These are phyloP conservation scores for Boloria selene DNA, from an alignment of 2,888 invertebrate species.

Conservation along the genomic window DNA sequence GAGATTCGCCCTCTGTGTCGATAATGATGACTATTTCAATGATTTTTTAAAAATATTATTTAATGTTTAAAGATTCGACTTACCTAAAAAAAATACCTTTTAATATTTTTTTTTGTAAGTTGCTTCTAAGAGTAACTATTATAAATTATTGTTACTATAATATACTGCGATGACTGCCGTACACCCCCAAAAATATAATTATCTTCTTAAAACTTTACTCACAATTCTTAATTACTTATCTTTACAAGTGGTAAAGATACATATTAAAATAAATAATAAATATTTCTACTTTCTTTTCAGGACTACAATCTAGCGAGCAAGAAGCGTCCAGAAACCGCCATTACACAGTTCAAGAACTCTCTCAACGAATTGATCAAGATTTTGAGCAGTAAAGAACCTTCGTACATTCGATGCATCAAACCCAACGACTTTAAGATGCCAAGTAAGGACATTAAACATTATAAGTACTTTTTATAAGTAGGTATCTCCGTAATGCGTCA, in stretches of 20 bases:
- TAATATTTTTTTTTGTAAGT: no score
- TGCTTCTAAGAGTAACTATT: no score
- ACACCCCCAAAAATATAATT: no score
- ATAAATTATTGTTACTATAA: no score
- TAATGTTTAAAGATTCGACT: no score
- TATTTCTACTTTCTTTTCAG: constrained; percentile 55
- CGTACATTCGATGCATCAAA: constrained; percentile 96
- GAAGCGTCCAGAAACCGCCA: constrained; percentile 94
- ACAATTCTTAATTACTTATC: neutral
- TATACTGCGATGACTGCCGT: no score
- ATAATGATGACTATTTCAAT: no score
- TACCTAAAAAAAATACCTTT: no score
- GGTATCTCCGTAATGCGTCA: no score
- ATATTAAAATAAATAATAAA: neutral
- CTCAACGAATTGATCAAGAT: constrained; percentile 93
- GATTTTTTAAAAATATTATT: no score
- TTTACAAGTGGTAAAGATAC: neutral
- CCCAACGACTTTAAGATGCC: constrained; percentile 92
- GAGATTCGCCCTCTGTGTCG: no score
- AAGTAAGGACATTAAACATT: constrained; percentile 59
- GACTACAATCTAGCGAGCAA: constrained; percentile 84
- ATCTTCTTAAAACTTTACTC: neutral
- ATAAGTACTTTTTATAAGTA: neutral
- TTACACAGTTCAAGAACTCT: constrained; percentile 94
- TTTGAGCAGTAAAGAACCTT: constrained; percentile 95